Percentiles rank a stretch among this genome's conserved stretches.
Evolutionary conservation across 2,797 vertebrate species (phyloP).

Genomic region (Chloroceryle inda): DNA sequence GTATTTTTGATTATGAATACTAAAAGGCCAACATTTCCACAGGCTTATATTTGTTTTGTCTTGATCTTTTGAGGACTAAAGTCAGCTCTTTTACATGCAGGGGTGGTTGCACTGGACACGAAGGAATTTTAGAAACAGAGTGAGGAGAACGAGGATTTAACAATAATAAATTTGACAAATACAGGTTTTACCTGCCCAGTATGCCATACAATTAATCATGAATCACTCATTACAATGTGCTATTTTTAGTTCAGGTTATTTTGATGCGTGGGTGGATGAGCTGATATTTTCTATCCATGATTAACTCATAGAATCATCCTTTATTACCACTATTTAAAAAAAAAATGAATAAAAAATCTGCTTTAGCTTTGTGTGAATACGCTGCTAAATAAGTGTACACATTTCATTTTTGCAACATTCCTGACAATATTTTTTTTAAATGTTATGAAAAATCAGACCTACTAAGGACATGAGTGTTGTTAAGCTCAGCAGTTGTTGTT

Average conservation of each 20-base stretch:
- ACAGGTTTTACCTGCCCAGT: background rate
- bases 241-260: background rate
- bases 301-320: background rate
- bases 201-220: background rate
- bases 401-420: background rate
- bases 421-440: background rate
- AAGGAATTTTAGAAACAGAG: background rate
- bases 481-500: background rate
- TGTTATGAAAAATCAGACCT: background rate
- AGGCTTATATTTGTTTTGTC: background rate
- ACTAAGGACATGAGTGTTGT: background rate
- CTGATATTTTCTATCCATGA: background rate
- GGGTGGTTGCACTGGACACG: background rate
- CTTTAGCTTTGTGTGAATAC: background rate
- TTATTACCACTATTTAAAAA: background rate
- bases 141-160: background rate
- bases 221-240: background rate
- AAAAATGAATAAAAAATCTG: background rate
- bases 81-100: background rate
- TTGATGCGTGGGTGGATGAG: background rate
- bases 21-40: background rate
- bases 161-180: background rate
- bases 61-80: background rate
- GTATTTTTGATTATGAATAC: background rate
- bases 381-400: background rate